phyloP scores from a whole-genome alignment of 2,113 vertebrate species.

The Stictonetta naevosa region DNA sequence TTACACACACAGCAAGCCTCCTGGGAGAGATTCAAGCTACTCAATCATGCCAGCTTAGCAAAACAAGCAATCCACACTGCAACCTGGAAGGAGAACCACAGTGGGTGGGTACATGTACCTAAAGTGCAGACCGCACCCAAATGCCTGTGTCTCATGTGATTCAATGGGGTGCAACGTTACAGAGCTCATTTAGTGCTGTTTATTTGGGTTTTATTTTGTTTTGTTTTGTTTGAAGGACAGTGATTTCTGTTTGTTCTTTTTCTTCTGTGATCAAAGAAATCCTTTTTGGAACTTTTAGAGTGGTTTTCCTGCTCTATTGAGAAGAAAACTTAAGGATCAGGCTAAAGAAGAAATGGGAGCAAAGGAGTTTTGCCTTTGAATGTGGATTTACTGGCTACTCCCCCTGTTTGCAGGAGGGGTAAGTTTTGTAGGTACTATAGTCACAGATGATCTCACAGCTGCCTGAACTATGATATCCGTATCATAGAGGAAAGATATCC shows the following conservation, averaged over 20 bases:
- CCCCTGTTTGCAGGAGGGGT: background rate
- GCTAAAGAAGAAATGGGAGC: background rate
- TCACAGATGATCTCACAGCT: background rate
- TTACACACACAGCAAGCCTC: background rate
- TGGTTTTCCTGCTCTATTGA: background rate
- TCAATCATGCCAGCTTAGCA: background rate
- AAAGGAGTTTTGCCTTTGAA: background rate
- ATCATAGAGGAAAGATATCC: background rate
- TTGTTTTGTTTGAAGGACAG: background rate
- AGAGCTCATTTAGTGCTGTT: background rate
- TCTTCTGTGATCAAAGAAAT: background rate
- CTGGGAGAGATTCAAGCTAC: background rate
- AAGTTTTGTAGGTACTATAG: background rate
- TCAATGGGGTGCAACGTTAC: background rate
- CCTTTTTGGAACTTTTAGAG: background rate
- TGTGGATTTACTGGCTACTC: background rate
- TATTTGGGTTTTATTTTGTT: background rate
- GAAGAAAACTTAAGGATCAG: background rate
- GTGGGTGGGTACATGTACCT: background rate
- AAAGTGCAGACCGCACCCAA: background rate
- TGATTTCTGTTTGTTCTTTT: background rate
- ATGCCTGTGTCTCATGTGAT: background rate
- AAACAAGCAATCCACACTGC: background rate
- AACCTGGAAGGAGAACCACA: background rate
- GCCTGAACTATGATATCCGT: background rate